Evolutionary conservation across 2,113 vertebrate genomes (phyloP).

Genomic region (Oreochromis spilurus): DNA sequence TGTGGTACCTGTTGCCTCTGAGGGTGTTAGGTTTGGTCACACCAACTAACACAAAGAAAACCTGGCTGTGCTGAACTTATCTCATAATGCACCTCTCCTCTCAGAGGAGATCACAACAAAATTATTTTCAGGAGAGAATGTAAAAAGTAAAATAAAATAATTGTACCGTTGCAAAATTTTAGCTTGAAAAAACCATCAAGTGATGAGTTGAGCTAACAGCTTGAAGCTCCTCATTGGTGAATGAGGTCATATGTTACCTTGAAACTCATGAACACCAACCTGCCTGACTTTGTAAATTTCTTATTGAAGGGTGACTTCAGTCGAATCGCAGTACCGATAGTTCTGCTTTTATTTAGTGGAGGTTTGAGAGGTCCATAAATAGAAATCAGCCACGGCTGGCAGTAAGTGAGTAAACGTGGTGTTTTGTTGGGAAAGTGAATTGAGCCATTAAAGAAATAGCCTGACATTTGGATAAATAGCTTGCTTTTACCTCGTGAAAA

Average conservation of each 20-base stretch:
- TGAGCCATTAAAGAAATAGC: not conserved
- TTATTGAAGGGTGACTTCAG: not conserved
- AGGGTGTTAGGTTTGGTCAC: not conserved
- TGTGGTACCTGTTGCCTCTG: not conserved
- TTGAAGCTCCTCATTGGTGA: not conserved
- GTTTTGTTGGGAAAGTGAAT: not conserved
- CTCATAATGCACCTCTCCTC: not conserved
- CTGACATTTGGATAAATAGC: not conserved
- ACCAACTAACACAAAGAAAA: not conserved
- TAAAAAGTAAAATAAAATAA: not conserved
- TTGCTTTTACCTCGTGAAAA: not conserved
- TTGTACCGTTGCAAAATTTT: accelerated
- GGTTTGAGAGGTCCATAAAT: not conserved
- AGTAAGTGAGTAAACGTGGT: not conserved
- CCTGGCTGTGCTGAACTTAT: not conserved
- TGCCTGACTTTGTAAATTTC: not conserved
- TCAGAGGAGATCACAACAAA: not conserved
- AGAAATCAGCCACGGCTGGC: not conserved
- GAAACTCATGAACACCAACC: not conserved
- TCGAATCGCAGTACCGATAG: not conserved
- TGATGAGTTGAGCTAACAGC: not conserved
- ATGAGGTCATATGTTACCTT: not conserved
- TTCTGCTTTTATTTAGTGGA: not conserved
- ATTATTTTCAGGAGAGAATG: not conserved
- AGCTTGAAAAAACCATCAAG: not conserved